A percentile compares a stretch with the other conserved stretches of the same genome.
phyloP scores from a whole-genome alignment of 2,797 vertebrate species.

The Limnodromus scolopaceus region DNA sequence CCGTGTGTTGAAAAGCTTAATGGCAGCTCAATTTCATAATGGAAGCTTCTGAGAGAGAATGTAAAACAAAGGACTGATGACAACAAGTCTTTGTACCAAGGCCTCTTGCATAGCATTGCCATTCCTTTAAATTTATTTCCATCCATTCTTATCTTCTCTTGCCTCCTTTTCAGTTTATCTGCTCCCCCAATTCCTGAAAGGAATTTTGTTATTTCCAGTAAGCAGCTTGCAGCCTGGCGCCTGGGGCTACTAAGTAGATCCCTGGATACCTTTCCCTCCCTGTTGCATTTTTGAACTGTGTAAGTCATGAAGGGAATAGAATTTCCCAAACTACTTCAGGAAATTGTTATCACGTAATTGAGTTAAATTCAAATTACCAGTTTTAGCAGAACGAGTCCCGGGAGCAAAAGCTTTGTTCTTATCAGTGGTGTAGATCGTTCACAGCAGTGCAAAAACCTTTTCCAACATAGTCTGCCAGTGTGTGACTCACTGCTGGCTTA shows the following conservation, averaged over 20 bases:
- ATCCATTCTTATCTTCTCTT: constrained; percentile 38
- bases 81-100: constrained; percentile 32
- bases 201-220: constrained; percentile 16
- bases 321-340: background rate
- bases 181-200: background rate
- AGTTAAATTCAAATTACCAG: background rate
- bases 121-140: constrained; percentile 26
- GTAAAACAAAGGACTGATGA: background rate
- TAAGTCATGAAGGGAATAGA: background rate
- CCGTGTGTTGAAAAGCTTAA: fast-evolving
- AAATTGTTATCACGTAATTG: background rate
- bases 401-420: background rate
- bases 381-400: background rate
- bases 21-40: background rate
- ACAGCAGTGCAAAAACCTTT: background rate
- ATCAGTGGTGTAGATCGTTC: background rate
- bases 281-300: background rate
- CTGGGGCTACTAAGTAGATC: background rate
- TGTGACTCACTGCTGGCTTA: background rate
- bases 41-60: background rate
- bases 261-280: background rate
- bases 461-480: background rate
- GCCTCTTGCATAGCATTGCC: background rate
- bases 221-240: background rate
- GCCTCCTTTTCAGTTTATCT: background rate